Percentiles rank a stretch among this genome's conserved stretches.
phyloP scores from a whole-genome alignment of 2,888 invertebrate species.

The Dasypogon diadema region DNA sequence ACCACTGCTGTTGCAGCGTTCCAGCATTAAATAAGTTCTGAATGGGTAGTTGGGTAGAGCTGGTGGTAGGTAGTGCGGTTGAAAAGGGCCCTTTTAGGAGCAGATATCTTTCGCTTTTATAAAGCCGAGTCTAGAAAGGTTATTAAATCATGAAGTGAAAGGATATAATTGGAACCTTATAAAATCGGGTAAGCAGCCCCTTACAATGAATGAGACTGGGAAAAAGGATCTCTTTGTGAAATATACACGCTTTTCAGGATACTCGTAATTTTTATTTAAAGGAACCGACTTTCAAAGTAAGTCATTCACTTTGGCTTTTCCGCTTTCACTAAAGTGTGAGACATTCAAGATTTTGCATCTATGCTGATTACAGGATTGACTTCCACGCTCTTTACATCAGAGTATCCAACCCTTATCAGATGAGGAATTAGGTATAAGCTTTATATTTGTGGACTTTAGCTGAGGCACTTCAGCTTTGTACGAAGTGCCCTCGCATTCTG shows the following conservation, averaged over 20 bases:
- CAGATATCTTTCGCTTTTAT: slow-evolving; percentile 20
- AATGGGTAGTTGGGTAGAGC: neutral
- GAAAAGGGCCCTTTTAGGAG: slow-evolving; percentile 8
- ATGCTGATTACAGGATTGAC: neutral
- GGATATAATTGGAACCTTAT: slow-evolving; percentile 47
- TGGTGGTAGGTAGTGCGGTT: neutral
- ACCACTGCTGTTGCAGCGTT: slow-evolving; percentile 5
- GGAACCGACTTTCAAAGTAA: neutral
- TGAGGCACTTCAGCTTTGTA: too few relatives aligned
- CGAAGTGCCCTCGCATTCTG: too few relatives aligned
- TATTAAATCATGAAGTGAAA: slow-evolving; percentile 43
- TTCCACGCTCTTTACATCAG: neutral
- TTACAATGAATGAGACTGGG: neutral
- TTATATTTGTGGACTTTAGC: too few relatives aligned
- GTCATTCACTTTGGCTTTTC: neutral
- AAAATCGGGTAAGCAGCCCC: slow-evolving; percentile 31
- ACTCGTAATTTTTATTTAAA: neutral
- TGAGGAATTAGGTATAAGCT: too few relatives aligned
- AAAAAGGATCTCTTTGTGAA: neutral
- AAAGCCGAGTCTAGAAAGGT: slow-evolving; percentile 23
- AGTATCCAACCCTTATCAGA: too few relatives aligned
- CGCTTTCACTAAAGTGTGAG: neutral
- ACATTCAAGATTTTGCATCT: neutral
- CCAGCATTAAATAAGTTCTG: slow-evolving; percentile 1
- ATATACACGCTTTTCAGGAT: neutral